Conservation (phyloP, 1,140 invertebrate genomes). For the Drosophila tani region DNA sequence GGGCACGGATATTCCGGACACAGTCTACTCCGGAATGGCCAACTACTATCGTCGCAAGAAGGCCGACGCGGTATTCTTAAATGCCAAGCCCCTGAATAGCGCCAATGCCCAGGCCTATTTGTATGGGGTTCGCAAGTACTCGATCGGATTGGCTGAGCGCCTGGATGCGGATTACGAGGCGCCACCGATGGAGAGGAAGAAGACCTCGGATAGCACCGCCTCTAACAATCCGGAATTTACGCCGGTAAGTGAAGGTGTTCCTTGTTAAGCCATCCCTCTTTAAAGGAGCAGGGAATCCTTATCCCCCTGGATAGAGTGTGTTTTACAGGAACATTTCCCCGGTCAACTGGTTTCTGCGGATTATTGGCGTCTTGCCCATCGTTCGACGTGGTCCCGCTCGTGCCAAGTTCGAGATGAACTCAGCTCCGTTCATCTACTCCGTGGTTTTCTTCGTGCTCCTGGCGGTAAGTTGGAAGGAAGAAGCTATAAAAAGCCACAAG, state of each 20-base stretch:
- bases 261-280: background rate
- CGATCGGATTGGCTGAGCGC: conserved; percentile 73
- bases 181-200: conserved; percentile 54
- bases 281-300: background rate
- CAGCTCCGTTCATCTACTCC: conserved; percentile 87
- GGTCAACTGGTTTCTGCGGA: conserved; percentile 86
- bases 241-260: conserved; percentile 47
- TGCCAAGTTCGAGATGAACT: conserved; percentile 85
- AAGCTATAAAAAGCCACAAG: background rate
- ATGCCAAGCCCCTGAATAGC: conserved; percentile 75
- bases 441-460: conserved; percentile 85
- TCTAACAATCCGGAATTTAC: conserved; percentile 70
- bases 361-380: conserved; percentile 87
- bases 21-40: conserved; percentile 67
- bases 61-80: conserved; percentile 73
- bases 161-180: conserved; percentile 65
- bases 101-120: conserved; percentile 74
- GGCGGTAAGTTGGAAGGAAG: conserved; percentile 58
- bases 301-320: conserved; percentile 81
- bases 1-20: conserved; percentile 33
- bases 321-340: conserved; percentile 87
- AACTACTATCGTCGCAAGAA: conserved; percentile 81
- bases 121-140: conserved; percentile 73
- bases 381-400: conserved; percentile 84
- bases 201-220: conserved; percentile 59